A percentile compares a stretch with the other conserved stretches of the same genome.
These are phyloP conservation scores for Gobionotothen gibberifrons DNA, from an alignment of 2,797 vertebrate genomes.

Conservation along the genomic window DNA sequence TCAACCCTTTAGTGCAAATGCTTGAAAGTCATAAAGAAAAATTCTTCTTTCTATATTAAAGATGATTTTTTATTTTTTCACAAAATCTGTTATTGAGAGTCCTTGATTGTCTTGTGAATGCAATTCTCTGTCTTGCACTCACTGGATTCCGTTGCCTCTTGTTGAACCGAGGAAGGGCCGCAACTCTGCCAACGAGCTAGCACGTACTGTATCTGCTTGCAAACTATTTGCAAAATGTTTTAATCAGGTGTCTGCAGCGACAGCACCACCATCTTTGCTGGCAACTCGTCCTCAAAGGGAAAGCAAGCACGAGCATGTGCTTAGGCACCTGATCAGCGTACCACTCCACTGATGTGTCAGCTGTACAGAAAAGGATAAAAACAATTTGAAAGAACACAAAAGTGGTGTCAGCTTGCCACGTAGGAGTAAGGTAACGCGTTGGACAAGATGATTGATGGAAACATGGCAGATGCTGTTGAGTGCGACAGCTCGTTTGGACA, in stretches of 20 bases:
- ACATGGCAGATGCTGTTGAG: slow-evolving; percentile 57
- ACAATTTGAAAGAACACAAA: slow-evolving; percentile 64
- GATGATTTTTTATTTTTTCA: neutral
- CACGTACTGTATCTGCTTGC: slow-evolving; percentile 62
- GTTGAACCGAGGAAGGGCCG: slow-evolving; percentile 59
- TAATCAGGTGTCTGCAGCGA: slow-evolving; percentile 74
- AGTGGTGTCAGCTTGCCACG: slow-evolving; percentile 62
- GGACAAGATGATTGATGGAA: slow-evolving; percentile 57
- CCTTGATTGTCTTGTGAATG: slow-evolving; percentile 5
- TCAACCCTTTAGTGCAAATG: neutral
- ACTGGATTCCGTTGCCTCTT: slow-evolving; percentile 62
- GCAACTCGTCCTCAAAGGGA: slow-evolving; percentile 57
- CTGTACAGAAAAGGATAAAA: slow-evolving; percentile 59
- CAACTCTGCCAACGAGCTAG: slow-evolving; percentile 59
- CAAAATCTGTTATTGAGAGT: neutral
- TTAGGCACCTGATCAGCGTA: slow-evolving; percentile 67
- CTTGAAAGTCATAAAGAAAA: neutral
- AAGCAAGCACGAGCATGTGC: slow-evolving; percentile 78
- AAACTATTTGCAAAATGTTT: slow-evolving; percentile 74
- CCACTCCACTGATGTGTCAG: slow-evolving; percentile 76
- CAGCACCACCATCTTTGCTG: slow-evolving; percentile 66
- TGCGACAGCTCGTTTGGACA: slow-evolving; percentile 55
- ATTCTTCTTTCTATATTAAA: neutral
- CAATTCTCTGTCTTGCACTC: slow-evolving; percentile 28
- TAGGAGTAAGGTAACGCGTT: slow-evolving; percentile 54